These are phyloP conservation scores for Lithophane semibrunnea DNA, from an alignment of 2,888 invertebrate species.

Conservation along the genomic window DNA sequence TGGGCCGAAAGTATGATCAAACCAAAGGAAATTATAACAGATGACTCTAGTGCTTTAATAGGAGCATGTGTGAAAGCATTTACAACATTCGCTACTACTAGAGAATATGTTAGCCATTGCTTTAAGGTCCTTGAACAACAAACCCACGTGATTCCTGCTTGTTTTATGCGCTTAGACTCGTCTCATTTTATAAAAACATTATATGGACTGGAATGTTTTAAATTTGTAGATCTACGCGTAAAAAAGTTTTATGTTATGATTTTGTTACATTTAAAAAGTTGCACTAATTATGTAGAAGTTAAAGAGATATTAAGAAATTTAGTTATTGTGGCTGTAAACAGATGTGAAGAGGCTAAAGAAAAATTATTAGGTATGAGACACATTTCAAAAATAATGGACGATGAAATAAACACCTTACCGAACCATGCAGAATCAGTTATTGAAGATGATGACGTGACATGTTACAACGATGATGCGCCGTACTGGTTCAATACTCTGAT, in stretches of 20 bases:
- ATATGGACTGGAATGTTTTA: constrained; percentile 35
- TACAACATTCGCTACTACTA: constrained; percentile 32
- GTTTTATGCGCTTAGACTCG: constrained; percentile 39
- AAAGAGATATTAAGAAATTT: constrained; percentile 34
- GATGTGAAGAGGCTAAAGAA: constrained; percentile 43
- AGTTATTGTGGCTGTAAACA: constrained; percentile 35
- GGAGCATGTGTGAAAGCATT: constrained; percentile 30
- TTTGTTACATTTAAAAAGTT: constrained; percentile 30
- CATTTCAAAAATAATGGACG: constrained; percentile 11
- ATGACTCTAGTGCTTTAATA: constrained; percentile 43
- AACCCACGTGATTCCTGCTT: constrained; percentile 4
- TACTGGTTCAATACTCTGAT: constrained; percentile 19
- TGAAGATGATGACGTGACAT: constrained; percentile 31
- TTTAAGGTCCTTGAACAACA: constrained; percentile 27
- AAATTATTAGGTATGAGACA: constrained; percentile 15
- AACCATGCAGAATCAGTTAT: constrained; percentile 3
- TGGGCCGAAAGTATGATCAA: constrained; percentile 24
- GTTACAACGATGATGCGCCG: constrained; percentile 9
- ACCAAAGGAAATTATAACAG: constrained; percentile 32
- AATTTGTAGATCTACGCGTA: constrained; percentile 31
- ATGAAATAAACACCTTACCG: constrained; percentile 16
- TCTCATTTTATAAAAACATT: constrained; percentile 45
- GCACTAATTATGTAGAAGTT: constrained; percentile 15
- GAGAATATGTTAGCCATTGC: constrained; percentile 20
- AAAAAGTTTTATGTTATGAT: constrained; percentile 32